phyloP scores from a whole-genome alignment of 2,113 vertebrate species.

The Stictonetta naevosa region DNA sequence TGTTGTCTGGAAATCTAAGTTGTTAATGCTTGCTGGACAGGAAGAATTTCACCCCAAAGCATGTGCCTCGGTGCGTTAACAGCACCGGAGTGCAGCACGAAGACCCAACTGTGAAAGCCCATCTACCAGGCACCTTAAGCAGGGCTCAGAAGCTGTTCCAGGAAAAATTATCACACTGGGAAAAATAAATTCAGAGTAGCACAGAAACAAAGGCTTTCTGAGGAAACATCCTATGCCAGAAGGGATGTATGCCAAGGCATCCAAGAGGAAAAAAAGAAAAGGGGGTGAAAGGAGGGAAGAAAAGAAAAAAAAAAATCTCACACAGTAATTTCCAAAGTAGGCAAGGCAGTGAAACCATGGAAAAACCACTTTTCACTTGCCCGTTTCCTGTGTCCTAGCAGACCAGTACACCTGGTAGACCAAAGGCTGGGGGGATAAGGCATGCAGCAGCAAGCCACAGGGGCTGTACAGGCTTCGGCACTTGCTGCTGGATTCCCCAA shows the following conservation, averaged over 20 bases:
- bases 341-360: not conserved
- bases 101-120: accelerated
- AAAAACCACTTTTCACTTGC: not conserved
- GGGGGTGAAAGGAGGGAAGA: no score
- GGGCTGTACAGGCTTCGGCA: not conserved
- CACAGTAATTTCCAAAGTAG: not conserved
- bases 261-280: accelerated
- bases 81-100: not conserved
- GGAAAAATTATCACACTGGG: not conserved
- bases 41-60: not conserved
- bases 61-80: not conserved
- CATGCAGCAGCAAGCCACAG: not conserved
- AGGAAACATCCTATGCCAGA: slow-evolving; percentile 8
- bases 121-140: not conserved
- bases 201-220: not conserved
- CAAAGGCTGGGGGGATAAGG: not conserved
- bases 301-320: accelerated
- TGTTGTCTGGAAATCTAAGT: not conserved
- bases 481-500: not conserved
- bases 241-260: not conserved
- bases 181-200: slow-evolving; percentile 7
- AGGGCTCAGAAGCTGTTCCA: slow-evolving; percentile 34
- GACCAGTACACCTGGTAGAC: not conserved
- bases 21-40: not conserved
- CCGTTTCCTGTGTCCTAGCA: not conserved